Evolutionary conservation across 1,140 invertebrate genomes (phyloP), one percentile per base, ranked within the genome.

Genomic region (Lepidurus arcticus): DNA sequence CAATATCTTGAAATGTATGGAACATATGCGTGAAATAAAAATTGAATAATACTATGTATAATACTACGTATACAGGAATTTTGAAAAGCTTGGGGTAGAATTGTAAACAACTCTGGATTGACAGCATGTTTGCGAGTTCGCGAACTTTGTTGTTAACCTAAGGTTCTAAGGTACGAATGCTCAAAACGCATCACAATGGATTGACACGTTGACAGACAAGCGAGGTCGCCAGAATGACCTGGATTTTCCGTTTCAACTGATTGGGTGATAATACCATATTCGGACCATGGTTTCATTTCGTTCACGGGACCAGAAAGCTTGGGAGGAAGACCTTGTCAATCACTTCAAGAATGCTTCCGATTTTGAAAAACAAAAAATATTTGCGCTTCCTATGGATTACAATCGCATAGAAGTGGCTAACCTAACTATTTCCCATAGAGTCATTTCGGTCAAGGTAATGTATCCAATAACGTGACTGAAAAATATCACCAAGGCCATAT

Each of bases 161-260:
- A 65, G 53, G 2, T 21, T 65, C 53, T 3, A 34, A 34, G 9
- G 16, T 5, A 21, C 21, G 0, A 65, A 16, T 65, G 21, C 21
- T 21, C 53, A 65, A 65, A 65, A 65, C 53, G 16, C 53, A 65
- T 21, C 16, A 65, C 13, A 7, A 65, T 21, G 16, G 34, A n/a
- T 65, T 65, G 53, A 65, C 53, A 65, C 34, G 53, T 7, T 65
- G 53, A 65, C 16, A n/a, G 53, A 65, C 53, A 65, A 11, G 53
- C 53, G 53, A 65, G 53, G 53, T 65, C 53, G 21, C 53, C 53
- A 21, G 53, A 13, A 13, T 65, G 53, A 65, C 53, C 53, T 65
- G 21, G 53, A 65, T 65, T 65, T 65, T 65, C 21, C 53, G 21
- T 65, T 65, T 65, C 53, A 65, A 13, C 45, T 65, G 53, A 65